A percentile compares a stretch with the other conserved stretches of the same genome.
phyloP scores from a whole-genome alignment of 2,888 invertebrate species.

The Nephrotoma appendiculata region DNA sequence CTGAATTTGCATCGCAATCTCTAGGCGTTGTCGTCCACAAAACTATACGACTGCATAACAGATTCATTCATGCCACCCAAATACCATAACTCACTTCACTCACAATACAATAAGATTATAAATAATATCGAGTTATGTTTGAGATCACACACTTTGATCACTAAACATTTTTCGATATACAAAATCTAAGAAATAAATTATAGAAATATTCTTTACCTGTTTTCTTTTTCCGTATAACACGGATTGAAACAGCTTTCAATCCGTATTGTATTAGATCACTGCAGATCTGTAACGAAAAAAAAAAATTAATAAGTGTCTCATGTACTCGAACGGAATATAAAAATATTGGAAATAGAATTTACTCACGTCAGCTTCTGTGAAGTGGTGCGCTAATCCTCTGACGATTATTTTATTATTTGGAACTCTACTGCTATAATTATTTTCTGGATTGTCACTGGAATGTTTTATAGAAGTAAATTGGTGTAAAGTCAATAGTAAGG shows the following conservation, averaged over 20 bases:
- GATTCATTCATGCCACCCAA: background rate
- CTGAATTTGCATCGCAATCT: background rate
- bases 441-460: background rate
- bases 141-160: background rate
- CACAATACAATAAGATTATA: background rate
- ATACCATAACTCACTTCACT: background rate
- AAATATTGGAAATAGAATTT: background rate
- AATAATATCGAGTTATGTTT: background rate
- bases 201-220: constrained; percentile 45
- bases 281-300: constrained; percentile 42
- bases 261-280: constrained; percentile 61
- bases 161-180: background rate
- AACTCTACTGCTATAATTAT: constrained; percentile 34
- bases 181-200: background rate
- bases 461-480: background rate
- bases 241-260: constrained; percentile 62
- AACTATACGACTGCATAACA: background rate
- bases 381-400: constrained; percentile 55
- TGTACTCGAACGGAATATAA: background rate
- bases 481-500: background rate
- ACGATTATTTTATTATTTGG: constrained; percentile 62
- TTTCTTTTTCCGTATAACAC: constrained; percentile 68
- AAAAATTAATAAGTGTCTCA: background rate
- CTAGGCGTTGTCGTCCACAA: background rate
- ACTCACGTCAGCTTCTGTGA: constrained; percentile 63